Percentiles rank a stretch among this genome's conserved stretches.
Evolutionary conservation across 1,140 invertebrate genomes (phyloP).

Genomic region (Tribolium madens): DNA sequence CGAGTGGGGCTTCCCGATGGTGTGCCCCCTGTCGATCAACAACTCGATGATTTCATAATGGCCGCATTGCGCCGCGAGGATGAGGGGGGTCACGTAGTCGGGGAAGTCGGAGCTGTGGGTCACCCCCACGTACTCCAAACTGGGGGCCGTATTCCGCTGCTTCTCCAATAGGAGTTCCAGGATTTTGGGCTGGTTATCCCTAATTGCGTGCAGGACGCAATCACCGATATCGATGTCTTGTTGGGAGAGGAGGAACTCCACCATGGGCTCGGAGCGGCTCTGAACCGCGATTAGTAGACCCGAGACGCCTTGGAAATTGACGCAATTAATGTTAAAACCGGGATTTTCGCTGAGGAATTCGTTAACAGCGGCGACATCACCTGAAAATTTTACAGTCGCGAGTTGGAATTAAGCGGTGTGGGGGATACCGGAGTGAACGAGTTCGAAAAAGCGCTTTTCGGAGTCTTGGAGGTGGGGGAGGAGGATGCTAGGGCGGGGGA

Average conservation of each 20-base stretch:
- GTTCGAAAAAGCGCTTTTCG: slow-evolving; percentile 68
- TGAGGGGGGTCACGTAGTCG: slow-evolving; percentile 78
- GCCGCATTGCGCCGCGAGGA: slow-evolving; percentile 78
- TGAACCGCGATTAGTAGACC: slow-evolving; percentile 70
- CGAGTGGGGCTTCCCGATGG: slow-evolving; percentile 71
- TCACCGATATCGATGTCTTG: slow-evolving; percentile 70
- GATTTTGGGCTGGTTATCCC: slow-evolving; percentile 68
- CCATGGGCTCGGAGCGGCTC: slow-evolving; percentile 67
- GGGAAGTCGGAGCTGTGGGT: slow-evolving; percentile 74
- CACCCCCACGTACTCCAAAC: slow-evolving; percentile 68
- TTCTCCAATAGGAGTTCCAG: slow-evolving; percentile 68
- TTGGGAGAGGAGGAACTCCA: slow-evolving; percentile 68
- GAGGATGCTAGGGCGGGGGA: slow-evolving; percentile 61
- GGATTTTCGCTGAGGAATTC: slow-evolving; percentile 64
- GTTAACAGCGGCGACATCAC: slow-evolving; percentile 64
- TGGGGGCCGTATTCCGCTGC: slow-evolving; percentile 65
- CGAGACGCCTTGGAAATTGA: slow-evolving; percentile 70
- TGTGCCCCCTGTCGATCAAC: slow-evolving; percentile 72
- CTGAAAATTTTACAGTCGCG: slow-evolving; percentile 45
- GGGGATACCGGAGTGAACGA: slow-evolving; percentile 62
- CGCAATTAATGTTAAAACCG: slow-evolving; percentile 68
- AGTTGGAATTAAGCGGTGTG: slow-evolving; percentile 22
- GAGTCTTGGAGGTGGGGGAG: slow-evolving; percentile 65
- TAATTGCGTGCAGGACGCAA: slow-evolving; percentile 69
- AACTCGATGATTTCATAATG: slow-evolving; percentile 78